These are phyloP conservation scores for Reticulitermes speratus DNA, from an alignment of 1,140 invertebrate species.

Conservation along the genomic window DNA sequence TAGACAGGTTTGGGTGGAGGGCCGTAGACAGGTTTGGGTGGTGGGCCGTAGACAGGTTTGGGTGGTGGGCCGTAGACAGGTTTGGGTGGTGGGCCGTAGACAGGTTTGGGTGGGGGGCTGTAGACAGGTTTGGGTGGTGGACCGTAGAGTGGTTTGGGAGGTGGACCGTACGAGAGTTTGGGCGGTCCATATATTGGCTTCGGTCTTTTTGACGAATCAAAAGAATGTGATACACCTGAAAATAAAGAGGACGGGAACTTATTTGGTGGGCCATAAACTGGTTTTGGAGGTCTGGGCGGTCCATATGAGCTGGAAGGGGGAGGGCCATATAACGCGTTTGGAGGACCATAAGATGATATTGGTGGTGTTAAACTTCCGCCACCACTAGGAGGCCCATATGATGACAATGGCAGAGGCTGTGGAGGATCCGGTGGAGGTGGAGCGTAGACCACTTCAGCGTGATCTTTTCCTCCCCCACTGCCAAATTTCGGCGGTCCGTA, in stretches of 20 bases:
- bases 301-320: slow-evolving; percentile 41
- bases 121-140: slow-evolving; percentile 48
- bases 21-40: slow-evolving; percentile 41
- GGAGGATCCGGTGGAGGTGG: slow-evolving; percentile 47
- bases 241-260: slow-evolving; percentile 45
- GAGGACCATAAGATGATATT: slow-evolving; percentile 44
- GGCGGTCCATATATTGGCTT: slow-evolving; percentile 44
- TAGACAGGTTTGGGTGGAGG: slow-evolving; percentile 50
- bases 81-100: slow-evolving; percentile 31
- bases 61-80: slow-evolving; percentile 42
- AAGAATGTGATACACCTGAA: slow-evolving; percentile 49
- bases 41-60: slow-evolving; percentile 36
- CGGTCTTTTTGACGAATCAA: slow-evolving; percentile 43
- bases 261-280: slow-evolving; percentile 34
- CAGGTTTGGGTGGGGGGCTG: slow-evolving; percentile 38
- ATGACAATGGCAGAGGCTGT: slow-evolving; percentile 41
- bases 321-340: slow-evolving; percentile 40
- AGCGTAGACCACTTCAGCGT: slow-evolving; percentile 40
- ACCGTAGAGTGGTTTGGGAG: slow-evolving; percentile 43
- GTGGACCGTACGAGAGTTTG: slow-evolving; percentile 42
- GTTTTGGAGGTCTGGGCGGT: slow-evolving; percentile 47
- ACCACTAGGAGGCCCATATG: slow-evolving; percentile 45
- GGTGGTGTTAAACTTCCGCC: slow-evolving; percentile 41
- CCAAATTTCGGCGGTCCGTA: slow-evolving; percentile 20
- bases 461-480: not conserved